Percentiles rank a stretch among this genome's conserved stretches.
phyloP scores from a whole-genome alignment of 1,140 invertebrate species.

The Leptinotarsa lineolata region DNA sequence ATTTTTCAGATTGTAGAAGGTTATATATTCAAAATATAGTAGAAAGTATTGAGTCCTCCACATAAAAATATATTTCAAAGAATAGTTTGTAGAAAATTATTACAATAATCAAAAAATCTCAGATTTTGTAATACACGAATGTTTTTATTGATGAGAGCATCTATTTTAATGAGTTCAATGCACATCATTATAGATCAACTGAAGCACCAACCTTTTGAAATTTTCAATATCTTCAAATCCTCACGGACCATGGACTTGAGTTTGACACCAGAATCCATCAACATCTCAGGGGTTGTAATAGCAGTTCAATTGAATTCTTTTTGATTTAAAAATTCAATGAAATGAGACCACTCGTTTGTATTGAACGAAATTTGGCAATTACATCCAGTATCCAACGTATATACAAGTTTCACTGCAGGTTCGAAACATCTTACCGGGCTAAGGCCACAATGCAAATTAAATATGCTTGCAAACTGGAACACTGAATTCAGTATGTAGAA shows the following conservation, averaged over 20 bases:
- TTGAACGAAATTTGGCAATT: background rate
- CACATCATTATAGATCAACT: background rate
- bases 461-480: background rate
- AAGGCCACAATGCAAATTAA: background rate
- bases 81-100: background rate
- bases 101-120: background rate
- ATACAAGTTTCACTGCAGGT: no score
- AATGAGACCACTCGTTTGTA: background rate
- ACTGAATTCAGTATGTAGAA: background rate
- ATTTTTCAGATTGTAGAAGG: no score
- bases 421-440: no score
- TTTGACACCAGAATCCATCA: background rate
- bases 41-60: no score
- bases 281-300: background rate
- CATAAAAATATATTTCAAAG: no score
- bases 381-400: background rate
- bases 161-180: background rate
- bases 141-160: background rate
- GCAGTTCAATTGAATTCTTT: background rate
- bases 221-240: background rate
- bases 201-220: background rate
- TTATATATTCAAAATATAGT: no score
- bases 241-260: background rate
- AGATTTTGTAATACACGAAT: background rate
- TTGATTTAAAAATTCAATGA: background rate